A percentile compares a stretch with the other conserved stretches of the same genome.
phyloP scores from a whole-genome alignment of 2,888 invertebrate species.

The Chalcosyrphus nemorum region DNA sequence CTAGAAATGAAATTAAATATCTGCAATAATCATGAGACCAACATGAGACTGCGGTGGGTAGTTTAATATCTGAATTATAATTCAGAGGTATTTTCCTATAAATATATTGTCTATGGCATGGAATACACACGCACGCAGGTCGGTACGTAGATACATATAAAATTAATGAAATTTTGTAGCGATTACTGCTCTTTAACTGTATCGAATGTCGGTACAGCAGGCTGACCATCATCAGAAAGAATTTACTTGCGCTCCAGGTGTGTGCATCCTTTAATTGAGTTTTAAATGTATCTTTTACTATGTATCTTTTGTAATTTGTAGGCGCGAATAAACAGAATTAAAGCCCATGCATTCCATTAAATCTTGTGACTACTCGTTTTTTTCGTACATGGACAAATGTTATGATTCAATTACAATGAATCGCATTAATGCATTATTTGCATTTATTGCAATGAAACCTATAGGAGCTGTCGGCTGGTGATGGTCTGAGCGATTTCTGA shows the following conservation, averaged over 20 bases:
- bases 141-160: background rate
- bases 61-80: constrained; percentile 41
- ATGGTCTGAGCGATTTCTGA: too few species aligned
- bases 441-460: too few species aligned
- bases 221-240: constrained; percentile 27
- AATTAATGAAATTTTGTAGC: constrained; percentile 34
- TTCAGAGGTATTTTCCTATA: background rate
- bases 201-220: constrained; percentile 40
- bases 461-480: too few species aligned
- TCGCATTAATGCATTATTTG: background rate
- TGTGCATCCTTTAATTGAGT: constrained; percentile 28
- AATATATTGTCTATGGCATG: background rate
- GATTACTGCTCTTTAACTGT: constrained; percentile 40
- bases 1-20: constrained; percentile 19
- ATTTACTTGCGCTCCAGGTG: constrained; percentile 13
- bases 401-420: background rate
- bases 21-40: constrained; percentile 31
- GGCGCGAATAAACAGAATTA: background rate
- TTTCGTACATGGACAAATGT: background rate
- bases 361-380: background rate
- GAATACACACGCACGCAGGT: background rate
- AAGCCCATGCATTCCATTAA: background rate
- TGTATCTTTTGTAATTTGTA: constrained; percentile 4
- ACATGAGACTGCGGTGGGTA: constrained; percentile 3
- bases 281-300: constrained; percentile 7